Percentiles rank a stretch among this genome's conserved stretches.
Evolutionary conservation across 2,888 invertebrate genomes (phyloP).

Genomic region (Erpobdella octoculata): DNA sequence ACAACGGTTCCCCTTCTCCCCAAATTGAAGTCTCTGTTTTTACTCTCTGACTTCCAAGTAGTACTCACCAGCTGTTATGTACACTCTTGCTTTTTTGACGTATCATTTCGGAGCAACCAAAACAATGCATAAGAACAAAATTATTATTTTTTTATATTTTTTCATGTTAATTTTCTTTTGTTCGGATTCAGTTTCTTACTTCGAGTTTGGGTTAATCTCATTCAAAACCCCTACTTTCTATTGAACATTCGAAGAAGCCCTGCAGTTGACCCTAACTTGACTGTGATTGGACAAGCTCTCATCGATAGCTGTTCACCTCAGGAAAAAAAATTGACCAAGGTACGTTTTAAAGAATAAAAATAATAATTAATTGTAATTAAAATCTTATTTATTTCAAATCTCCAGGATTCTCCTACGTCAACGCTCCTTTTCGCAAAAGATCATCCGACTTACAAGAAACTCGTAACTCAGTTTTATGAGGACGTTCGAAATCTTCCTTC

Average conservation of each 20-base stretch:
- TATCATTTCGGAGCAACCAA: too few relatives aligned
- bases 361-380: too few relatives aligned
- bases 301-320: slow-evolving; percentile 5
- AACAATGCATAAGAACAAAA: too few relatives aligned
- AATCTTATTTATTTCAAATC: background rate
- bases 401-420: slow-evolving; percentile 11
- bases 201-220: slow-evolving; percentile 8
- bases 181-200: background rate
- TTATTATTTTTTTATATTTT: background rate
- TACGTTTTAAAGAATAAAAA: background rate
- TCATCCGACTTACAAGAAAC: background rate
- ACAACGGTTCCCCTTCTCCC: too few relatives aligned
- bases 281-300: slow-evolving; percentile 12
- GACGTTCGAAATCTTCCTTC: background rate
- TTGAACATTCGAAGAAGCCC: background rate
- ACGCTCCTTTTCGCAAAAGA: slow-evolving; percentile 9
- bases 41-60: too few relatives aligned
- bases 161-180: background rate
- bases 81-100: too few relatives aligned
- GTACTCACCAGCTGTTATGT: too few relatives aligned
- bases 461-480: slow-evolving; percentile 3
- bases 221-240: slow-evolving; percentile 8
- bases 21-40: too few relatives aligned
- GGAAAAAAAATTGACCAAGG: slow-evolving; percentile 11
- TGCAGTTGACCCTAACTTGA: background rate